Conservation (phyloP, 2,113 vertebrate species). For the Forbesichthys papilliferus region DNA sequence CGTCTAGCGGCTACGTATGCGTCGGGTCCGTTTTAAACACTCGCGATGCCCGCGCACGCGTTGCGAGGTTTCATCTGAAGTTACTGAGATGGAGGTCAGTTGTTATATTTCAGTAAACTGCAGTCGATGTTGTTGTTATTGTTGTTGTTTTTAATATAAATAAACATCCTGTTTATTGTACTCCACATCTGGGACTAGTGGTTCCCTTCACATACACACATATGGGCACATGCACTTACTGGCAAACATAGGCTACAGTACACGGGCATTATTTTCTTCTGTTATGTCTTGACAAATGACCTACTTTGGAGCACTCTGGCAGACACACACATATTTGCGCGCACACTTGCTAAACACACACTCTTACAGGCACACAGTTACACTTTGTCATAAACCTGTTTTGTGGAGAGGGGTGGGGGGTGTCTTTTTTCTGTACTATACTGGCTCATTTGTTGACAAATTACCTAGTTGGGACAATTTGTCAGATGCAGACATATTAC, state of each 20-base stretch:
- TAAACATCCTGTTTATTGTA: slow-evolving; percentile 23
- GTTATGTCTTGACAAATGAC: not conserved
- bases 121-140: not conserved
- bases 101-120: too few species aligned
- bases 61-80: not conserved
- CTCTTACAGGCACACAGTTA: slow-evolving; percentile 32
- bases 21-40: not conserved
- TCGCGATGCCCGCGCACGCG: slow-evolving; percentile 13
- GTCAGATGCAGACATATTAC: slow-evolving; percentile 32
- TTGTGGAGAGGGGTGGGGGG: not conserved
- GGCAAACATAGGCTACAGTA: not conserved
- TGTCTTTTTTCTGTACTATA: slow-evolving; percentile 32
- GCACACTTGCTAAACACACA: slow-evolving; percentile 17
- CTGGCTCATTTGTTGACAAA: slow-evolving; percentile 61
- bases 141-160: not conserved
- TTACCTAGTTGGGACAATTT: slow-evolving; percentile 30
- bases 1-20: not conserved
- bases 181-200: slow-evolving; percentile 5
- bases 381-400: slow-evolving; percentile 47
- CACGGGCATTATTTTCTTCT: not conserved
- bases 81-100: too few species aligned
- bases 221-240: not conserved
- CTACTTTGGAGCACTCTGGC: not conserved
- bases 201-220: not conserved
- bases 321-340: not conserved